Evolutionary conservation across 2,113 vertebrate species (phyloP).

Genomic region (Phrynosoma platyrhinos): DNA sequence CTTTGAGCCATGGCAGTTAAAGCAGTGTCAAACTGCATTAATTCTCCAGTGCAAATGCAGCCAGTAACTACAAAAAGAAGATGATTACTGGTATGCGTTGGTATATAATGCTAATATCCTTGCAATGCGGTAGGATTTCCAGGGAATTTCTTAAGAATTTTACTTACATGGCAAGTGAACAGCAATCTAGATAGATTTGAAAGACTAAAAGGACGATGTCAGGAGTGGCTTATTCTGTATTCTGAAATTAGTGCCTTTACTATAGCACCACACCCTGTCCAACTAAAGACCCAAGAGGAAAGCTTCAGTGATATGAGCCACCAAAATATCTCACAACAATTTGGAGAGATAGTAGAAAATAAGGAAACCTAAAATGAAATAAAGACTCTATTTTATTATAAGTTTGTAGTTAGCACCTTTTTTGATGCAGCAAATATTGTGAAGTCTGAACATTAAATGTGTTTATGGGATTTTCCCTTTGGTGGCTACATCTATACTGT

Average conservation of each 20-base stretch:
- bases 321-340: background rate
- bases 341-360: conserved; percentile 2
- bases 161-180: background rate
- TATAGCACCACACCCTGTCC: background rate
- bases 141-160: background rate
- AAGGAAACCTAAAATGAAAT: background rate
- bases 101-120: background rate
- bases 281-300: background rate
- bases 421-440: background rate
- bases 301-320: background rate
- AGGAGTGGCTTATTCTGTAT: background rate
- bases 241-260: background rate
- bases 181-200: background rate
- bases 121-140: background rate
- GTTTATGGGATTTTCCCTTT: background rate
- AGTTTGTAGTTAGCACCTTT: background rate
- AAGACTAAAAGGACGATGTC: background rate
- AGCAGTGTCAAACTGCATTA: too few species aligned
- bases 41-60: background rate
- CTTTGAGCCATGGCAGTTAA: too few species aligned
- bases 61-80: background rate
- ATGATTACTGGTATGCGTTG: too few species aligned
- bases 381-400: background rate
- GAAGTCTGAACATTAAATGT: background rate
- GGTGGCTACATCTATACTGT: too few species aligned